Base-by-base conservation (phyloP, 1,140 invertebrate genomes). In the Caenorhabditis remanei region DNA sequence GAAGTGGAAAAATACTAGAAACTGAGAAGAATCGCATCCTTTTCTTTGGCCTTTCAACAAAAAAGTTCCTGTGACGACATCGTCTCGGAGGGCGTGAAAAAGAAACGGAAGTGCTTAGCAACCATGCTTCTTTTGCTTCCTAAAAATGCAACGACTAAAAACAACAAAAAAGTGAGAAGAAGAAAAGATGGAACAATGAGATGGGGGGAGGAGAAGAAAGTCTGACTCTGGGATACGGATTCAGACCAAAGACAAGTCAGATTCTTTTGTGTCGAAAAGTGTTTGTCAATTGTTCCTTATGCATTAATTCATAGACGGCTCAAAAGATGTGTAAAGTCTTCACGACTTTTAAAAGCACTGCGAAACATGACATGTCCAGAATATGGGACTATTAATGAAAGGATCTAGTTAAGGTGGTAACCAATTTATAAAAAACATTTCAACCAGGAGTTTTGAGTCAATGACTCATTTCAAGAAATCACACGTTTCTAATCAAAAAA, bases 51-150 rank as follows among this genome's bases (percentile, higher is more conserved):
- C 46, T 79, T 79, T 79, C 71, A 79, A 79, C 71, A 79, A 79
- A 79, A 79, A 79, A 79, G 71, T 79, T 79, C 71, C 71, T 79
- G 71, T 79, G 71, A 79, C 71, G 46, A 50, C 71, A 79, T 79
- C 71, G 71, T 79, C 71, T 79, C 71, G 71, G 46, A 24, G 46
- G 46, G 71, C 14, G 46, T 24, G 46, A 79, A 79, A 79, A 79
- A 50, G 21, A 79, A 79, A 79, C 71, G 71, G 71, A 79, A 79
- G 71, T 50, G 71, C 71, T 79, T 79, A 79, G 71, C 71, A 79
- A 79, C 71, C 71, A 79, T 50, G 71, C 71, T 6, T 48, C 71
- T 50, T 79, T 79, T 79, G 46, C 46, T 5, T 46, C 43, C 24
- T 53, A 79, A 79, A 79, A 46, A 79, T 79, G 71, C 71, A 79